Evolutionary conservation across 1,140 invertebrate genomes (phyloP), one percentile per base, ranked within the genome.

Genomic region (Meteorus sp.): DNA sequence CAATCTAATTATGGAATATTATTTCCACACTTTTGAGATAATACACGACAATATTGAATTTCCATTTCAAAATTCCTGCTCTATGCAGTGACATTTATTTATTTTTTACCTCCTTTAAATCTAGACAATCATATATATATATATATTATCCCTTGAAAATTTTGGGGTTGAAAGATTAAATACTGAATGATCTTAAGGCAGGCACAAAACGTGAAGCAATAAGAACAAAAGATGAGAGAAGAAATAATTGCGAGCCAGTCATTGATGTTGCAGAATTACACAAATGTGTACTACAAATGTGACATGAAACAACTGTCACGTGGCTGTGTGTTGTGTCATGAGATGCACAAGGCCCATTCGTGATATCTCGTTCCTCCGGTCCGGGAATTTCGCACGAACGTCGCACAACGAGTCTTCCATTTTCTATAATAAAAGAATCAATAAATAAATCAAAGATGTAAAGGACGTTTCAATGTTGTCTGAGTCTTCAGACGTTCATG

Each of bases 301-400:
- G 68, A 55, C 80, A 82, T 66, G 84, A 86, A 6, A 83, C 79
- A n/a, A 83, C 71, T 2, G 80, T 75, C 59, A 80, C 81, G 33
- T 80, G 77, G 45, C 77, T 76, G 4, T 74, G 70, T 19, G 78
- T 76, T 6, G 79, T 13, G 77, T 69, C 25, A 71, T 72, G 1
- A 27, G 81, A 75, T 23, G 69, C 69, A 58, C 85, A 86, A 4
- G 73, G 71, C 13, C 77, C 83, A 4, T 82, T 71, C 3, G 60
- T 70, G 58, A 82, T 82, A 56, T 85, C 81, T 4, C 63, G 63
- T 33, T 78, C 77, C 11, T 84, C 82, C 19, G 76, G 71, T 25
- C 80, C 80, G 35, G 84, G 81, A 66, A 78, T 81, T 0, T 82
- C 83, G 65, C 85, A 87, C 2, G 82, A 79, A 27, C 83, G 79